Evolutionary conservation across 2,113 vertebrate genomes (phyloP).

Genomic region (Eulemur macaco): DNA sequence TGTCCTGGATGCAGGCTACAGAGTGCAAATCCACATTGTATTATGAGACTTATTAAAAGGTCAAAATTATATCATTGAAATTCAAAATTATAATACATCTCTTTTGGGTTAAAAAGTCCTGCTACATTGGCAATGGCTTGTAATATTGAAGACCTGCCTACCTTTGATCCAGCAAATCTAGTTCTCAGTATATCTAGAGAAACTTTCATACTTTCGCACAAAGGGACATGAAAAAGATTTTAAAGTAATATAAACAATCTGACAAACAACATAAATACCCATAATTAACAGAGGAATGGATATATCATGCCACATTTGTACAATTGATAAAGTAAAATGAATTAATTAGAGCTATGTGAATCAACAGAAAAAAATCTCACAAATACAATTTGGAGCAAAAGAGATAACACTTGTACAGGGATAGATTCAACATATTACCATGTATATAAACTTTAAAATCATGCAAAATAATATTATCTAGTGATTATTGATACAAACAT

Average conservation of each 20-base stretch:
- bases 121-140: not conserved
- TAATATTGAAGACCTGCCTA: not conserved
- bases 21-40: conserved; percentile 69
- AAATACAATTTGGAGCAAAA: not conserved
- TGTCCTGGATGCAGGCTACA: conserved; percentile 74
- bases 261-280: not conserved
- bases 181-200: not conserved
- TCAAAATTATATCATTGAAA: conserved; percentile 81
- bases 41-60: conserved; percentile 74
- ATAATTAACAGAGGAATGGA: not conserved
- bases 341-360: not conserved
- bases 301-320: not conserved
- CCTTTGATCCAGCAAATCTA: not conserved
- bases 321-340: not conserved
- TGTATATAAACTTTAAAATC: not conserved
- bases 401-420: not conserved
- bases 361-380: not conserved
- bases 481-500: not conserved
- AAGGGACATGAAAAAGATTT: not conserved
- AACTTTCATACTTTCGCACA: not conserved
- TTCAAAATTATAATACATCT: conserved; percentile 76
- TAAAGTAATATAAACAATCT: not conserved
- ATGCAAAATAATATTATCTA: not conserved
- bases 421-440: not conserved
- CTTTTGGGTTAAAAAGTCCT: conserved; percentile 31